phyloP scores from a whole-genome alignment of 2,797 vertebrate genomes.

The Chiroxiphia lanceolata region DNA sequence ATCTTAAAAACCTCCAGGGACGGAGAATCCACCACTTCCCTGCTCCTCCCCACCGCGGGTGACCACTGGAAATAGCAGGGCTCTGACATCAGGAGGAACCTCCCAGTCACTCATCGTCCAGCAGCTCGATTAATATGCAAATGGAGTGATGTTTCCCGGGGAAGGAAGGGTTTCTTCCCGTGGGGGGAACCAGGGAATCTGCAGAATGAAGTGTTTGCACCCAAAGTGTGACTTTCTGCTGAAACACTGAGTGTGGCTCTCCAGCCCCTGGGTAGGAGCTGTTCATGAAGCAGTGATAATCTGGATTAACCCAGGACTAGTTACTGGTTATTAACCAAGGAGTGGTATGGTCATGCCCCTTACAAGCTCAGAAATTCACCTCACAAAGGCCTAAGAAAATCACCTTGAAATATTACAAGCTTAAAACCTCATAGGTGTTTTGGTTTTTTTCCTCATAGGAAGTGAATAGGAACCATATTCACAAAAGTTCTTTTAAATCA shows the following conservation, averaged over 20 bases:
- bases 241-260: background rate
- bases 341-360: background rate
- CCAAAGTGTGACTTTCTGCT: background rate
- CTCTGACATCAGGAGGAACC: background rate
- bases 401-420: background rate
- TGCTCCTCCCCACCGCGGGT: background rate
- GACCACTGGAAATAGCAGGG: background rate
- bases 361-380: accelerated
- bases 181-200: background rate
- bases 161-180: background rate
- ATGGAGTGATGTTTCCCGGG: background rate
- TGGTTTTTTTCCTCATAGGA: background rate
- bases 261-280: background rate
- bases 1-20: too few species aligned
- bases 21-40: too few species aligned
- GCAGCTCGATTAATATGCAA: background rate
- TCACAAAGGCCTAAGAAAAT: background rate
- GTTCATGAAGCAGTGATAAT: background rate
- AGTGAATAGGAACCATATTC: background rate
- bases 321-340: background rate
- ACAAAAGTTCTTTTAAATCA: background rate
- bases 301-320: background rate
- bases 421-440: background rate
- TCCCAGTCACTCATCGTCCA: accelerated
- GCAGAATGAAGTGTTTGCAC: background rate